A percentile compares a stretch with the other conserved stretches of the same genome.
Evolutionary conservation across 2,888 invertebrate genomes (phyloP).

Genomic region (Meandrusa payeni): DNA sequence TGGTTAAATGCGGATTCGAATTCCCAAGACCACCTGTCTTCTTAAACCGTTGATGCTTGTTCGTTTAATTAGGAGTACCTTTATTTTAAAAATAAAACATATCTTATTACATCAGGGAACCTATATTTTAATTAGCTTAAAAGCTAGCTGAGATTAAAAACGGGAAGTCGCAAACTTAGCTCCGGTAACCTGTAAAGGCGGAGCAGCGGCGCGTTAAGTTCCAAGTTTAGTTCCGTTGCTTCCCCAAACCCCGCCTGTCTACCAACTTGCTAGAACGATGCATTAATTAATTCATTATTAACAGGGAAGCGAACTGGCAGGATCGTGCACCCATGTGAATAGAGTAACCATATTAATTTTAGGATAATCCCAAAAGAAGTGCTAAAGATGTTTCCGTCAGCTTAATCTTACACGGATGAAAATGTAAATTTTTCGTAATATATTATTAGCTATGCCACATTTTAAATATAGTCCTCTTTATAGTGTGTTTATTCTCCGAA

Average conservation of each 20-base stretch:
- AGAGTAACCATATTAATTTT: conserved; percentile 6
- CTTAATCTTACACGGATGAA: too few relatives aligned
- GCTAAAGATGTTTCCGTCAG: too few relatives aligned
- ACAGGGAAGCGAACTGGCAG: conserved; percentile 34
- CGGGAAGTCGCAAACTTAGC: conserved; percentile 2
- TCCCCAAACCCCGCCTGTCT: conserved; percentile 31
- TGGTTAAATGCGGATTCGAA: too few relatives aligned
- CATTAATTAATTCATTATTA: conserved; percentile 70
- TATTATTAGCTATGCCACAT: too few relatives aligned
- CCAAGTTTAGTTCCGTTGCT: conserved; percentile 15
- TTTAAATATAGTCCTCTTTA: too few relatives aligned
- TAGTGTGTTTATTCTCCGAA: too few relatives aligned
- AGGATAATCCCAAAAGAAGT: neutral
- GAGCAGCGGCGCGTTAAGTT: conserved; percentile 16
- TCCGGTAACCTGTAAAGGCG: conserved; percentile 10
- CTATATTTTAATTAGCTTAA: conserved; percentile 5
- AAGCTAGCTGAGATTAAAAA: conserved; percentile 5
- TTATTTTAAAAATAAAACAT: too few relatives aligned
- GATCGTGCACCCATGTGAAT: conserved; percentile 15
- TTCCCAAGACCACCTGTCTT: too few relatives aligned
- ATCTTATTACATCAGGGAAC: too few relatives aligned
- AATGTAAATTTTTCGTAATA: too few relatives aligned
- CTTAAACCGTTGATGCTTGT: too few relatives aligned
- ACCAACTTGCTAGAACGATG: conserved; percentile 46
- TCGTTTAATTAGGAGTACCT: too few relatives aligned